These are phyloP conservation scores for Drosophila kurseongensis DNA, from an alignment of 1,140 invertebrate genomes.

Conservation along the genomic window DNA sequence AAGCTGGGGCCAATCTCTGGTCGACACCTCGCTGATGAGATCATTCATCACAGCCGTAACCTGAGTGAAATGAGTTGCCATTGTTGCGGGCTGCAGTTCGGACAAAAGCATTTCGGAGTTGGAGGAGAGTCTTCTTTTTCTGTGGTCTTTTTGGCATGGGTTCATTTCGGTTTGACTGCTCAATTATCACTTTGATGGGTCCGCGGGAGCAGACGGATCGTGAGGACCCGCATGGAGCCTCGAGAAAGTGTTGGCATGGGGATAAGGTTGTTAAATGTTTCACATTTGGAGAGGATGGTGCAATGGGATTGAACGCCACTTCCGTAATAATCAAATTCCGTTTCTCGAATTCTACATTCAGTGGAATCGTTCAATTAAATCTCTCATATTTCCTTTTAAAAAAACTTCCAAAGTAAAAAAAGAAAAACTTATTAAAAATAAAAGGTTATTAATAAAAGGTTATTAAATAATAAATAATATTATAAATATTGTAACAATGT, in stretches of 20 bases:
- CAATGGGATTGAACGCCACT: slow-evolving; percentile 1
- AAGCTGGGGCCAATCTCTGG: slow-evolving; percentile 56
- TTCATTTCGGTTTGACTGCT: slow-evolving; percentile 68
- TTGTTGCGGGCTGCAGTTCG: slow-evolving; percentile 56
- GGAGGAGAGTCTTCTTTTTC: slow-evolving; percentile 36
- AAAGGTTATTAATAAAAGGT: too few relatives aligned
- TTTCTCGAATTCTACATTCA: too few relatives aligned
- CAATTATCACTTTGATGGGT: slow-evolving; percentile 62
- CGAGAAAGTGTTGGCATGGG: slow-evolving; percentile 14
- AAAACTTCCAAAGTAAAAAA: too few relatives aligned
- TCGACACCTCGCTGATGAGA: slow-evolving; percentile 83
- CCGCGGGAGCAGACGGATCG: slow-evolving; percentile 6
- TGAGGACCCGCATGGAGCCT: slow-evolving; percentile 20
- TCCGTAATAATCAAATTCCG: background rate
- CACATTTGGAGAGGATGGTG: background rate
- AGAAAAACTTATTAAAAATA: too few relatives aligned
- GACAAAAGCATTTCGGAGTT: slow-evolving; percentile 3
- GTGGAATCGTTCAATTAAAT: too few relatives aligned
- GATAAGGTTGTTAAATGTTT: slow-evolving; percentile 1
- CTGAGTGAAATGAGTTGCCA: slow-evolving; percentile 81
- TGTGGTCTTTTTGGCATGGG: slow-evolving; percentile 34
- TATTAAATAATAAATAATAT: too few relatives aligned
- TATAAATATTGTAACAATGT: too few relatives aligned
- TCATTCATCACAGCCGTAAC: slow-evolving; percentile 80
- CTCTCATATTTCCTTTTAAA: too few relatives aligned